phyloP scores from a whole-genome alignment of 1,140 invertebrate genomes.

The Scaptodrosophila lebanonensis region DNA sequence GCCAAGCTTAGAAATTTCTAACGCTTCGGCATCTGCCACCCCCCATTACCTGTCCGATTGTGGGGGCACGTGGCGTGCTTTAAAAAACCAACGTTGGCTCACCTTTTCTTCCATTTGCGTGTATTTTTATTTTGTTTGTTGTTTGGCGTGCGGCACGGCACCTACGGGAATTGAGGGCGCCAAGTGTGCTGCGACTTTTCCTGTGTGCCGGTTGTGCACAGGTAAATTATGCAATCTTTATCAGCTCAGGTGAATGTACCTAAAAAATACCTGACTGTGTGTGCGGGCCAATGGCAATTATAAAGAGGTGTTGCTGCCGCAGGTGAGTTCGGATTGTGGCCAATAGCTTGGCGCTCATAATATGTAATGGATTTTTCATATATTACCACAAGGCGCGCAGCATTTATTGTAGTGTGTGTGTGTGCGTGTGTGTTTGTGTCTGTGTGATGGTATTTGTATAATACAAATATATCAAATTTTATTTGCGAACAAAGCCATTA shows the following conservation, averaged over 20 bases:
- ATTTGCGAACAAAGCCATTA: constrained; percentile 6
- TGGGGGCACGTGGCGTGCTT: not conserved
- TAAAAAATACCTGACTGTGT: too few species aligned
- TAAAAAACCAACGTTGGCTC: constrained; percentile 50
- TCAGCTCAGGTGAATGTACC: constrained; percentile 46
- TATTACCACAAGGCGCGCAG: constrained; percentile 73
- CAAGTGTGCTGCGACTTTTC: constrained; percentile 39
- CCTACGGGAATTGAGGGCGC: constrained; percentile 40
- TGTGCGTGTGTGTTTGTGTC: too few species aligned
- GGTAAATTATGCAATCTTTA: constrained; percentile 77
- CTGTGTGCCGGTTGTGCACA: constrained; percentile 67
- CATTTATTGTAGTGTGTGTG: constrained; percentile 36
- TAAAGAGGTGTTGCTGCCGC: not conserved
- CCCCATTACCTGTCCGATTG: not conserved
- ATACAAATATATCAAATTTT: constrained; percentile 13
- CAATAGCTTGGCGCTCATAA: constrained; percentile 74
- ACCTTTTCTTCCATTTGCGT: constrained; percentile 41
- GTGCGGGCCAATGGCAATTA: constrained; percentile 2
- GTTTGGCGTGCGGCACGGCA: constrained; percentile 3
- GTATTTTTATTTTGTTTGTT: not conserved
- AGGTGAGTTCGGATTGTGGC: constrained; percentile 3
- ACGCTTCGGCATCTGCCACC: constrained; percentile 13
- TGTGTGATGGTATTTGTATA: too few species aligned
- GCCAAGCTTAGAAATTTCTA: constrained; percentile 73
- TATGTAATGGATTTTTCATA: constrained; percentile 73